A percentile compares a stretch with the other conserved stretches of the same genome.
phyloP scores from a whole-genome alignment of 2,113 vertebrate genomes.

The Symphodus melops region DNA sequence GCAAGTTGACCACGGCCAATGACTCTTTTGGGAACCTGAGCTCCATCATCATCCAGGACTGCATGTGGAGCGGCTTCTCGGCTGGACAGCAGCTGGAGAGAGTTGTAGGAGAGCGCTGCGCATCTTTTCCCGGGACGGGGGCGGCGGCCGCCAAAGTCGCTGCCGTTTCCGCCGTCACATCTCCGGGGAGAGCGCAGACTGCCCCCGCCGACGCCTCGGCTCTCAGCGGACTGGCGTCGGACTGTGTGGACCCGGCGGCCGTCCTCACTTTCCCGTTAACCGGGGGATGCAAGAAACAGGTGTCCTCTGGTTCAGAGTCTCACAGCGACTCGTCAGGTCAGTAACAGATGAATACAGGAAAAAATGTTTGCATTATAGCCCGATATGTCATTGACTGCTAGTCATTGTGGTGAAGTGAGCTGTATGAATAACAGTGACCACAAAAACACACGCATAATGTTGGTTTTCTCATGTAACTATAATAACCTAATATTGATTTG shows the following conservation, averaged over 20 bases:
- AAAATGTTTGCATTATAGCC: background rate
- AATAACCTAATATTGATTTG: background rate
- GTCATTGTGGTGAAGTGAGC: background rate
- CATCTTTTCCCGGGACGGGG: constrained; percentile 71
- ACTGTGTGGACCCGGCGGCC: constrained; percentile 89
- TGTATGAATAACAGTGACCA: background rate
- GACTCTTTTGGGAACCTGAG: constrained; percentile 89
- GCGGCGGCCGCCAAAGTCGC: constrained; percentile 44
- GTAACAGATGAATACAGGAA: constrained; percentile 34
- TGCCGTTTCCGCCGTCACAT: constrained; percentile 44
- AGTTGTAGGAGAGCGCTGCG: constrained; percentile 87
- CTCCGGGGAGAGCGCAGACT: constrained; percentile 64
- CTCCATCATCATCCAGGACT: constrained; percentile 93
- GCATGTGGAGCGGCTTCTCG: constrained; percentile 97
- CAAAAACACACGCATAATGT: background rate
- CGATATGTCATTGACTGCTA: background rate
- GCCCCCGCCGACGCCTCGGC: constrained; percentile 75
- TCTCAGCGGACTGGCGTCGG: constrained; percentile 79
- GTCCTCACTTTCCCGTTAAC: constrained; percentile 87
- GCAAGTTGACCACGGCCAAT: constrained; percentile 80
- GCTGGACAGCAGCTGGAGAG: constrained; percentile 91
- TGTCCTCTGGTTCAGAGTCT: constrained; percentile 94
- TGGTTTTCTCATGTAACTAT: background rate
- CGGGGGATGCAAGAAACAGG: constrained; percentile 87
- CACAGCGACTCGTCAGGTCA: constrained; percentile 94